phyloP scores from a whole-genome alignment of 2,113 vertebrate genomes.

The Microcebus lehilahytsara region DNA sequence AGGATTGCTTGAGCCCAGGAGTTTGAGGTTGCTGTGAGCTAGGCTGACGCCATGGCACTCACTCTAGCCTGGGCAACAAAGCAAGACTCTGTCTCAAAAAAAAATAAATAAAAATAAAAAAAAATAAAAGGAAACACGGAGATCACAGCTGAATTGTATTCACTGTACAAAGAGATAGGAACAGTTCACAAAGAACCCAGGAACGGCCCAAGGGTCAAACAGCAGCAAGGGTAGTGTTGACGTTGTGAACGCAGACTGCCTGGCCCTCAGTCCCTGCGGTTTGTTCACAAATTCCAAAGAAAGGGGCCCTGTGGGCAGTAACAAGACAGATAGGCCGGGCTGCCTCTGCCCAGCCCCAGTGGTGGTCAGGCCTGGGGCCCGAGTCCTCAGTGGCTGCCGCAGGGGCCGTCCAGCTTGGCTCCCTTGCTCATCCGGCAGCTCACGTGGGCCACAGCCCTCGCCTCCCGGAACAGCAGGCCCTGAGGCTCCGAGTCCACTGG shows the following conservation, averaged over 20 bases:
- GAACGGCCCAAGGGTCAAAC: conserved; percentile 73
- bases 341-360: neutral
- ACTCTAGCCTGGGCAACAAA: too few relatives aligned
- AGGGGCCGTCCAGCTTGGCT: neutral
- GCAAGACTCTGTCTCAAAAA: too few relatives aligned
- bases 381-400: neutral
- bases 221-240: conserved; percentile 85
- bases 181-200: conserved; percentile 62
- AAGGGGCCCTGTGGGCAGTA: neutral
- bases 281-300: neutral
- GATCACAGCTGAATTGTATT: conserved; percentile 73
- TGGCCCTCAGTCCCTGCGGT: conserved; percentile 35
- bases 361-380: neutral
- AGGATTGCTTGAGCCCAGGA: too few relatives aligned
- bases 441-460: neutral
- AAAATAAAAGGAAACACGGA: conserved; percentile 76
- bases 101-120: too few relatives aligned
- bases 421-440: neutral
- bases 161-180: conserved; percentile 85
- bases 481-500: neutral
- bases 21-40: too few relatives aligned
- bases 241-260: conserved; percentile 46
- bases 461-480: neutral
- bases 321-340: neutral
- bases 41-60: too few relatives aligned